A percentile compares a stretch with the other conserved stretches of the same genome.
Conservation (phyloP, 2,888 invertebrate species). For the Pachliopta kotzebuea region DNA sequence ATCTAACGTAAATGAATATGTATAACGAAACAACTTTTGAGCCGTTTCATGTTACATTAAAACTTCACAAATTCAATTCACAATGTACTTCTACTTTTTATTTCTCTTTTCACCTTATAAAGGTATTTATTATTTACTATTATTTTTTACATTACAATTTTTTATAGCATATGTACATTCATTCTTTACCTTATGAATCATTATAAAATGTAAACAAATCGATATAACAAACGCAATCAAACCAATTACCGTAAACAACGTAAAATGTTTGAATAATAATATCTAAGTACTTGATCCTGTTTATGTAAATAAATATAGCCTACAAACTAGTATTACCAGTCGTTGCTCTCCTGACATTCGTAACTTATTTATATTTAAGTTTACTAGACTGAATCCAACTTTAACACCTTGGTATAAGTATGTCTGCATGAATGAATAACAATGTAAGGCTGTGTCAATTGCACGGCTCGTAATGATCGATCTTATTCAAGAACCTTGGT, state of each 20-base stretch:
- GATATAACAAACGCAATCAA: not conserved
- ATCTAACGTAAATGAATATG: too few relatives aligned
- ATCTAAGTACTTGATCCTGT: conserved; percentile 10
- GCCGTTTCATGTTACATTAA: not conserved
- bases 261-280: conserved; percentile 3
- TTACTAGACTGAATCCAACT: conserved; percentile 2
- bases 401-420: conserved; percentile 6
- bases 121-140: too few relatives aligned
- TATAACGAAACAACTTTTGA: not conserved
- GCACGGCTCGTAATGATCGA: conserved; percentile 8
- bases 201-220: not conserved
- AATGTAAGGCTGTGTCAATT: conserved; percentile 9
- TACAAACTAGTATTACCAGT: conserved; percentile 9
- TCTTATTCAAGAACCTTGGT: conserved; percentile 12
- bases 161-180: not conserved
- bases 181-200: not conserved
- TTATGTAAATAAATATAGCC: conserved; percentile 15
- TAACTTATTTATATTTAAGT: conserved; percentile 6
- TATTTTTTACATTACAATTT: too few relatives aligned
- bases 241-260: not conserved
- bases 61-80: not conserved
- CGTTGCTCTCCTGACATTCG: conserved; percentile 13
- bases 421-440: not conserved
- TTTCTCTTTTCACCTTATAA: too few relatives aligned
- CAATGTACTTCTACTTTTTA: too few relatives aligned